Percentiles rank a stretch among this genome's conserved stretches.
These are phyloP conservation scores for Leptinotarsa defecta DNA, from an alignment of 1,140 invertebrate species.

Conservation along the genomic window DNA sequence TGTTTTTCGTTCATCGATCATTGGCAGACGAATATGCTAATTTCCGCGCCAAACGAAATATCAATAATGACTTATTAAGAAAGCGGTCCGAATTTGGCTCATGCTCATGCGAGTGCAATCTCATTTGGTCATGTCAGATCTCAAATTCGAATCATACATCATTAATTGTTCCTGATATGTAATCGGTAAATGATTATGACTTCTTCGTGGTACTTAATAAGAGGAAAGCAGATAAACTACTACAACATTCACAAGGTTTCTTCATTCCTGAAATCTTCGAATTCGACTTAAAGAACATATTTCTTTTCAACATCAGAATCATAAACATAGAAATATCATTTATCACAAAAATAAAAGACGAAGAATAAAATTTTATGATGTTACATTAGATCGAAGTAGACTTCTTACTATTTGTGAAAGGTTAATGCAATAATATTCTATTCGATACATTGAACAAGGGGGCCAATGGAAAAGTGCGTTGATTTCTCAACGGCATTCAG, in stretches of 20 bases:
- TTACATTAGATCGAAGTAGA: too few relatives aligned
- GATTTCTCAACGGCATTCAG: too few relatives aligned
- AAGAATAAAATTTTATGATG: too few relatives aligned
- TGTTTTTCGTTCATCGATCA: slow-evolving; percentile 6
- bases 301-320: too few relatives aligned
- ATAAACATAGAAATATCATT: too few relatives aligned
- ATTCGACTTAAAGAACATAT: too few relatives aligned
- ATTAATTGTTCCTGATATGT: slow-evolving; percentile 32
- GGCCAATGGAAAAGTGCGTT: too few relatives aligned
- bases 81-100: slow-evolving; percentile 14
- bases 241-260: not conserved
- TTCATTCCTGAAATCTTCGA: too few relatives aligned
- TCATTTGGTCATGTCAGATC: slow-evolving; percentile 21
- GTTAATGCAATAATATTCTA: too few relatives aligned
- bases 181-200: slow-evolving; percentile 35
- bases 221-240: not conserved
- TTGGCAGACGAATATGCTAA: not conserved
- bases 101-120: slow-evolving; percentile 16
- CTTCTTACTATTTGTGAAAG: too few relatives aligned
- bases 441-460: too few relatives aligned
- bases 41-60: slow-evolving; percentile 5
- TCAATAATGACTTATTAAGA: slow-evolving; percentile 15
- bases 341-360: too few relatives aligned
- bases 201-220: slow-evolving; percentile 14
- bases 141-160: slow-evolving; percentile 32